Percentiles rank a stretch among this genome's conserved stretches.
These are phyloP conservation scores for Chalcosyrphus nemorum DNA, from an alignment of 2,888 invertebrate genomes.

Conservation along the genomic window DNA sequence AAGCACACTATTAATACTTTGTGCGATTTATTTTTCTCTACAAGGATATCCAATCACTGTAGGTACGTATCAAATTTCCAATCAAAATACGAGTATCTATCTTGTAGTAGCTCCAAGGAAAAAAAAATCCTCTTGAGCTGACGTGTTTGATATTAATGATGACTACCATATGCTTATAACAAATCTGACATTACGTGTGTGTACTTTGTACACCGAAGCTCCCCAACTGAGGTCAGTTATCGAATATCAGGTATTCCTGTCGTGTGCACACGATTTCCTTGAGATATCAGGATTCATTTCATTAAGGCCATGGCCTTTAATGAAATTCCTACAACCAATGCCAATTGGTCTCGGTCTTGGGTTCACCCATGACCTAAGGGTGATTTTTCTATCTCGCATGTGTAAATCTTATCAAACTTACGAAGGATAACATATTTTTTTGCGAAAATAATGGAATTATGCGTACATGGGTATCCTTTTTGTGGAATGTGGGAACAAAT, in stretches of 20 bases:
- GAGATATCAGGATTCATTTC: constrained; percentile 21
- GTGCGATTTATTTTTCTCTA: no score
- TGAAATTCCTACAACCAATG: neutral
- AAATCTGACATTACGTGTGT: neutral
- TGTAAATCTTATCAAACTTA: neutral
- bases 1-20: no score
- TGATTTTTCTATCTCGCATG: neutral
- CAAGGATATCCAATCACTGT: no score
- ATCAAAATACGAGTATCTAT: neutral
- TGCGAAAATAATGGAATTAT: neutral
- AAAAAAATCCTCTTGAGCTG: neutral
- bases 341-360: neutral
- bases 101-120: neutral
- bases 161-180: neutral
- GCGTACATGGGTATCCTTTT: no score
- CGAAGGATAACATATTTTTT: neutral
- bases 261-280: neutral
- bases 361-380: neutral
- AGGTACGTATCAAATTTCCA: constrained; percentile 2
- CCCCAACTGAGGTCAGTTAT: constrained; percentile 30
- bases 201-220: neutral
- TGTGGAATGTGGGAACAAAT: no score
- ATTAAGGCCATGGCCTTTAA: neutral
- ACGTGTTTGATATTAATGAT: constrained; percentile 4
- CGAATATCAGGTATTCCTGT: constrained; percentile 44